A percentile compares a stretch with the other conserved stretches of the same genome.
Evolutionary conservation across 2,797 vertebrate genomes (phyloP).

Genomic region (Premnoplex brunnescens): DNA sequence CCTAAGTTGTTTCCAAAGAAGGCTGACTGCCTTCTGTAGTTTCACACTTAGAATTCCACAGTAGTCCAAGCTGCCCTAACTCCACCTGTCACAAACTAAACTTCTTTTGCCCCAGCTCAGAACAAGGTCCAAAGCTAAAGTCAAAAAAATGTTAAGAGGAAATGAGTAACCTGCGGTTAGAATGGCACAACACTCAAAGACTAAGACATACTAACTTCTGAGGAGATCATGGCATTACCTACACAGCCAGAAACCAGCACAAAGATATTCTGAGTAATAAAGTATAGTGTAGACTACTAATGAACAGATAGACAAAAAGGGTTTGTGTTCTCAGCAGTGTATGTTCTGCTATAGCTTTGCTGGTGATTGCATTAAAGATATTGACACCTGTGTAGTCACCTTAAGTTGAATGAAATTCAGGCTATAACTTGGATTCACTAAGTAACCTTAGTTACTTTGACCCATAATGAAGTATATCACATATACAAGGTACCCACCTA

Average conservation of each 20-base stretch:
- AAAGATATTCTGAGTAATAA: not conserved
- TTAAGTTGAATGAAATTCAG: not conserved
- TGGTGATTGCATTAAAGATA: not conserved
- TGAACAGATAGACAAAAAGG: not conserved
- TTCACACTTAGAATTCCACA: not conserved
- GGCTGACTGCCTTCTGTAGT: not conserved
- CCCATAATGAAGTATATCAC: not conserved
- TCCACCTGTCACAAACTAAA: not conserved
- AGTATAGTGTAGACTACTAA: not conserved
- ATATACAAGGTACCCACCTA: not conserved
- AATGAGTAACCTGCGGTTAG: not conserved
- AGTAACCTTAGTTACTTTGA: not conserved
- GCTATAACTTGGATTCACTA: not conserved
- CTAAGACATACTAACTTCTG: fast-evolving
- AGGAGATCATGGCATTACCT: not conserved
- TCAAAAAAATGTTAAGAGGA: fast-evolving
- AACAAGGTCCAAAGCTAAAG: not conserved
- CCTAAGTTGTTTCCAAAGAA: not conserved
- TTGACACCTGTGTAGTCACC: fast-evolving
- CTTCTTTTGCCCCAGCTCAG: not conserved
- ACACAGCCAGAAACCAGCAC: not conserved
- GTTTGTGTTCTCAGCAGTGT: not conserved
- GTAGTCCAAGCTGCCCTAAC: not conserved
- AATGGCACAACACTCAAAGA: not conserved
- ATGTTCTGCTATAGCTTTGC: not conserved